phyloP scores from a whole-genome alignment of 2,797 vertebrate genomes.

The Crypturellus tataupa region DNA sequence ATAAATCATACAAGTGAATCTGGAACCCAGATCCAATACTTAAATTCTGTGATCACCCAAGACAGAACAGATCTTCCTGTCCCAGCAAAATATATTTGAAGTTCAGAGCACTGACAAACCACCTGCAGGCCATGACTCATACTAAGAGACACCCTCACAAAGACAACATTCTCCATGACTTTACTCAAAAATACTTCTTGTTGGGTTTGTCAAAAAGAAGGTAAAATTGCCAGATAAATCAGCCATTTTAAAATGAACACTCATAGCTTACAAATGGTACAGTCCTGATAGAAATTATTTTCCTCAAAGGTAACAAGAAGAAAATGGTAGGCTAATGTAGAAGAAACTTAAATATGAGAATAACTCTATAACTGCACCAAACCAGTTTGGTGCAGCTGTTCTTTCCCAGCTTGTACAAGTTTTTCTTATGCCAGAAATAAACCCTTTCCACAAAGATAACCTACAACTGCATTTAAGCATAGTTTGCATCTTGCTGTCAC shows the following conservation, averaged over 20 bases:
- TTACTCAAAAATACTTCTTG: neutral
- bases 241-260: neutral
- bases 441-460: neutral
- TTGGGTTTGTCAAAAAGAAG: neutral
- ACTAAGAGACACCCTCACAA: neutral
- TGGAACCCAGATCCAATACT: neutral
- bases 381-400: too few relatives aligned
- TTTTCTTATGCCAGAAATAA: conserved; percentile 4
- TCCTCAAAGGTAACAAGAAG: neutral
- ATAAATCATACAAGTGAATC: neutral
- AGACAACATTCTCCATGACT: neutral
- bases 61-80: neutral
- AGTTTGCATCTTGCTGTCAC: conserved; percentile 7
- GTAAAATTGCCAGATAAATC: neutral
- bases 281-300: neutral
- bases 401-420: conserved; percentile 1
- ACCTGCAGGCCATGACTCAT: neutral
- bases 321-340: neutral
- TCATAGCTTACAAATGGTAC: neutral
- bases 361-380: neutral
- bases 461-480: neutral
- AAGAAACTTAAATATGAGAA: neutral
- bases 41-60: neutral
- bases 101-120: neutral
- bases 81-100: neutral